Evolutionary conservation across 2,888 invertebrate genomes (phyloP).

Genomic region (Salpingus planirostris): DNA sequence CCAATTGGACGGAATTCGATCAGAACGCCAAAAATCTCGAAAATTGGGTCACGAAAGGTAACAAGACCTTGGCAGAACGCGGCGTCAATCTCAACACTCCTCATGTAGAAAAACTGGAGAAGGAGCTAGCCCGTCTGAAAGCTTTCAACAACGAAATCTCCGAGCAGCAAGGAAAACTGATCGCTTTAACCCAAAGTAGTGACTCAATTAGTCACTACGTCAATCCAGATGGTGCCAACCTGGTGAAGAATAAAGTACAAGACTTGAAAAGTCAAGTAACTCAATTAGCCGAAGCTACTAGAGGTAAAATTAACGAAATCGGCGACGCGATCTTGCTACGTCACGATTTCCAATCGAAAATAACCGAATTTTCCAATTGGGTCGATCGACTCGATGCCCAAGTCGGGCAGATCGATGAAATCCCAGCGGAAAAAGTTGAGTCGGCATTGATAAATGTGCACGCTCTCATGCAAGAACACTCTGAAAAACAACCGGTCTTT

Average conservation of each 20-base stretch:
- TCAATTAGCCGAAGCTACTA: constrained; percentile 65
- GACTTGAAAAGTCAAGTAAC: constrained; percentile 66
- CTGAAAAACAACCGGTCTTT: constrained; percentile 71
- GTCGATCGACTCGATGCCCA: constrained; percentile 63
- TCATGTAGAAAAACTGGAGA: constrained; percentile 66
- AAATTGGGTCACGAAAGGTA: constrained; percentile 64
- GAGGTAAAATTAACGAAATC: constrained; percentile 67
- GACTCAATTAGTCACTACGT: constrained; percentile 71
- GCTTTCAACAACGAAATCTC: constrained; percentile 78
- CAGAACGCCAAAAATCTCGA: constrained; percentile 66
- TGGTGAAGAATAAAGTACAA: constrained; percentile 62
- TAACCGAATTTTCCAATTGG: constrained; percentile 73
- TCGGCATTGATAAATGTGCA: constrained; percentile 69
- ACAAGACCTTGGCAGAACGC: constrained; percentile 51
- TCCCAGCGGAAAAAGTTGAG: constrained; percentile 74
- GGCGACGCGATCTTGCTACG: constrained; percentile 73
- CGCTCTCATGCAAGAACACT: constrained; percentile 73
- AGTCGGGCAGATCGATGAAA: constrained; percentile 68
- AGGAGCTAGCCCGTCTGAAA: constrained; percentile 66
- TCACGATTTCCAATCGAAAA: constrained; percentile 75
- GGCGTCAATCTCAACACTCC: constrained; percentile 57
- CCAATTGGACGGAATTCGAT: constrained; percentile 76
- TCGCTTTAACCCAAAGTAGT: constrained; percentile 67
- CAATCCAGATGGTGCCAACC: constrained; percentile 65
- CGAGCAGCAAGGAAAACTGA: constrained; percentile 75